Conservation (phyloP, 2,797 vertebrate genomes). For the Neosilurus hyrtlii region DNA sequence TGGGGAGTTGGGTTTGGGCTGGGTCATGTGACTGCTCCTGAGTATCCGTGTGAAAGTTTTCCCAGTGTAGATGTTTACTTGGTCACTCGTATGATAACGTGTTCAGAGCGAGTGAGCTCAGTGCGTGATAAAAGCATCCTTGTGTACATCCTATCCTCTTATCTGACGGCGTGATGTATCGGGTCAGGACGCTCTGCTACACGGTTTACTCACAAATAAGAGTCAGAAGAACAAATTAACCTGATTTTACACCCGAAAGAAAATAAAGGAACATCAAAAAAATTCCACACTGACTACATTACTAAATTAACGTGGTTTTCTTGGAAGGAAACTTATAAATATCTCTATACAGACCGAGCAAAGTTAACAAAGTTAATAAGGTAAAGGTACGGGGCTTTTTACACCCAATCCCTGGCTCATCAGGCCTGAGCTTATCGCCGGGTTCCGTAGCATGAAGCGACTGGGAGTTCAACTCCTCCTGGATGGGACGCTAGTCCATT, state of each 20-base stretch:
- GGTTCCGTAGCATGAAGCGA: too few species aligned
- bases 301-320: not conserved
- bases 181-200: not conserved
- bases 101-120: not conserved
- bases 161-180: not conserved
- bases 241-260: too few species aligned
- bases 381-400: too few species aligned
- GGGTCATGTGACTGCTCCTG: not conserved
- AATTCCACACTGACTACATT: not conserved
- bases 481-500: too few species aligned
- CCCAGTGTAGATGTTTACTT: not conserved
- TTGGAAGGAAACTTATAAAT: not conserved
- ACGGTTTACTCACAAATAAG: not conserved
- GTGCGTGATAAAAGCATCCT: not conserved
- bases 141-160: not conserved
- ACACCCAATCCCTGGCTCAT: too few species aligned
- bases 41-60: not conserved
- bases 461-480: too few species aligned
- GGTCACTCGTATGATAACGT: not conserved
- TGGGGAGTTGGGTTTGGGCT: not conserved
- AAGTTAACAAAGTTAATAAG: too few species aligned
- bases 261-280: not conserved
- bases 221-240: too few species aligned
- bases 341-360: too few species aligned
- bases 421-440: too few species aligned